Conservation (phyloP, 1,140 invertebrate genomes). For the Hirudo medicinalis region DNA sequence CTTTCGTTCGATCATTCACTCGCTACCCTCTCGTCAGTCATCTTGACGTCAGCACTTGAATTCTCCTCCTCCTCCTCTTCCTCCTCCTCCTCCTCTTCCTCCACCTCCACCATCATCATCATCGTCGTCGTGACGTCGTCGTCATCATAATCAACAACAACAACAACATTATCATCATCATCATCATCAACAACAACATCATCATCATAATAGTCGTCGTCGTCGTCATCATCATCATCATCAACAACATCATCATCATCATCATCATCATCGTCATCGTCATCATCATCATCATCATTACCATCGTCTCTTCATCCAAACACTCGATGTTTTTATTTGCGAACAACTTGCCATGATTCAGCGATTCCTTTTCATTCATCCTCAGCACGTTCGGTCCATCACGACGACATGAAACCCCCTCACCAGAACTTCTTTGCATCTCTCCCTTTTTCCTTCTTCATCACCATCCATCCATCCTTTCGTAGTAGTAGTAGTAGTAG, state of each 20-base stretch:
- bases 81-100: not conserved
- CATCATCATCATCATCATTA: not conserved
- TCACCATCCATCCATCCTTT: too few relatives aligned
- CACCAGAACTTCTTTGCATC: too few relatives aligned
- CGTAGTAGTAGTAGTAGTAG: too few relatives aligned
- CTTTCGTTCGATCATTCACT: slow-evolving; percentile 4
- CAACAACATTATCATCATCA: not conserved
- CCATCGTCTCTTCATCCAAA: not conserved
- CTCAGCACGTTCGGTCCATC: too few relatives aligned
- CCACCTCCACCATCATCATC: not conserved
- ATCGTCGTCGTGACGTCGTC: not conserved
- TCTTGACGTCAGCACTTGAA: not conserved
- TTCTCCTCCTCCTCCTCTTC: not conserved
- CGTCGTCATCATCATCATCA: not conserved
- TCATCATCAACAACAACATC: not conserved
- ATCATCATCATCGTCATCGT: not conserved
- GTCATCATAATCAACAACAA: too few relatives aligned
- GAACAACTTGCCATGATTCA: too few relatives aligned
- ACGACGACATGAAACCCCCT: too few relatives aligned
- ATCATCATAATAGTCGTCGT: not conserved
- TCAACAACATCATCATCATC: not conserved
- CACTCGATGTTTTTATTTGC: too few relatives aligned
- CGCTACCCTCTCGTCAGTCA: slow-evolving; percentile 3
- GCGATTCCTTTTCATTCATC: too few relatives aligned
- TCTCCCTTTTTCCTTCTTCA: too few relatives aligned